Evolutionary conservation across 2,797 vertebrate species (phyloP).

Genomic region (Hippocampus kuda): DNA sequence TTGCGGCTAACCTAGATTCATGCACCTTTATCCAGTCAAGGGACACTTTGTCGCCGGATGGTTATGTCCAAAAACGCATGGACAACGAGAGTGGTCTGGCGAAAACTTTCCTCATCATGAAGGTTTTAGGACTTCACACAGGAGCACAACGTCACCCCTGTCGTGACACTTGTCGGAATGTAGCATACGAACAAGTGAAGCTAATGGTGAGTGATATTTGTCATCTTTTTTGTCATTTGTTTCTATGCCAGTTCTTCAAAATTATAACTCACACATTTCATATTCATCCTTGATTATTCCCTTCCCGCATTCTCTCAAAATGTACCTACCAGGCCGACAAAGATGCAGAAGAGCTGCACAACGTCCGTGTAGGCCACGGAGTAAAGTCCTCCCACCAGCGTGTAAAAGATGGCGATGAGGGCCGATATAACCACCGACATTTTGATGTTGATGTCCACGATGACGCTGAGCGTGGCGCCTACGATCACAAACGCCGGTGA

Average conservation of each 20-base stretch:
- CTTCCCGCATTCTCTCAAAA: not conserved
- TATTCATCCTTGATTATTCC: not conserved
- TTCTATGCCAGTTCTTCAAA: not conserved
- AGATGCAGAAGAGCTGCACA: conserved; percentile 96
- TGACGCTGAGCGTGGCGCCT: conserved; percentile 96
- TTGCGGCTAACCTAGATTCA: no score
- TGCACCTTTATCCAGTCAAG: no score
- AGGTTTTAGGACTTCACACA: no score
- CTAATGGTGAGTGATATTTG: no score
- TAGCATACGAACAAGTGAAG: no score
- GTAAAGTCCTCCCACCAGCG: conserved; percentile 87
- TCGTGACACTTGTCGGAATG: no score
- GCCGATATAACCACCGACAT: conserved; percentile 88
- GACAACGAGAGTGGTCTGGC: not conserved
- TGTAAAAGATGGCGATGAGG: conserved; percentile 89
- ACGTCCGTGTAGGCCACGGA: conserved; percentile 97
- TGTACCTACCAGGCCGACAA: conserved; percentile 83
- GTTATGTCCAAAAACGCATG: no score
- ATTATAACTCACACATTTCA: not conserved
- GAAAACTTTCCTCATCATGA: no score
- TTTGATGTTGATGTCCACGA: conserved; percentile 83
- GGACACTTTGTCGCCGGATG: no score
- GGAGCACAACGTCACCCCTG: no score
- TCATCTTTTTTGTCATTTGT: not conserved
- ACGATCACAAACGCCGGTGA: not conserved